A percentile compares a stretch with the other conserved stretches of the same genome.
phyloP scores from a whole-genome alignment of 2,888 invertebrate genomes.

The Lobophora halterata region DNA sequence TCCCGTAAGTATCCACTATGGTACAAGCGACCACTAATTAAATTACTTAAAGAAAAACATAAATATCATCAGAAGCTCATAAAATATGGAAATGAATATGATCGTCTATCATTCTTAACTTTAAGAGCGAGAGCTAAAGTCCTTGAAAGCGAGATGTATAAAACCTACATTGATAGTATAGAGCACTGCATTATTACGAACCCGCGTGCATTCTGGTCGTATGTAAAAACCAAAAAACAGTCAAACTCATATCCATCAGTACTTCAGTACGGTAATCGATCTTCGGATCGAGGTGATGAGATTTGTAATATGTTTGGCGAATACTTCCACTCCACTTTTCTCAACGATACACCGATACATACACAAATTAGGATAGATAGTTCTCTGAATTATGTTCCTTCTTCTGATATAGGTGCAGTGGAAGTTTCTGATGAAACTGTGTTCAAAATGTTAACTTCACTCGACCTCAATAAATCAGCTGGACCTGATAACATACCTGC shows the following conservation, averaged over 20 bases:
- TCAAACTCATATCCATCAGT: constrained; percentile 1
- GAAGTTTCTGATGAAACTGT: background rate
- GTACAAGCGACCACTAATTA: constrained; percentile 12
- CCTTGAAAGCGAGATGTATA: constrained; percentile 9
- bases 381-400: background rate
- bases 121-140: constrained; percentile 9
- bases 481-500: constrained; percentile 9
- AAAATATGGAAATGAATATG: constrained; percentile 34
- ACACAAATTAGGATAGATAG: too few relatives aligned
- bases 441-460: background rate
- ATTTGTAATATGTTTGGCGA: constrained; percentile 12
- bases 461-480: constrained; percentile 6
- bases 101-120: constrained; percentile 8
- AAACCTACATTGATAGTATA: constrained; percentile 5
- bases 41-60: constrained; percentile 19
- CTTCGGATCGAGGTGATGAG: constrained; percentile 4
- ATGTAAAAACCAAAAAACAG: constrained; percentile 7
- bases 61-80: constrained; percentile 5
- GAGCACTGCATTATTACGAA: constrained; percentile 5
- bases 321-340: constrained; percentile 9
- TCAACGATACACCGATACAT: background rate
- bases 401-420: constrained; percentile 2
- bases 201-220: constrained; percentile 12
- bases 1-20: constrained; percentile 3
- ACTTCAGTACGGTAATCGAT: background rate